Percentiles rank a stretch among this genome's conserved stretches.
Evolutionary conservation across 2,888 invertebrate genomes (phyloP).

Genomic region (Exocentrus adspersus): DNA sequence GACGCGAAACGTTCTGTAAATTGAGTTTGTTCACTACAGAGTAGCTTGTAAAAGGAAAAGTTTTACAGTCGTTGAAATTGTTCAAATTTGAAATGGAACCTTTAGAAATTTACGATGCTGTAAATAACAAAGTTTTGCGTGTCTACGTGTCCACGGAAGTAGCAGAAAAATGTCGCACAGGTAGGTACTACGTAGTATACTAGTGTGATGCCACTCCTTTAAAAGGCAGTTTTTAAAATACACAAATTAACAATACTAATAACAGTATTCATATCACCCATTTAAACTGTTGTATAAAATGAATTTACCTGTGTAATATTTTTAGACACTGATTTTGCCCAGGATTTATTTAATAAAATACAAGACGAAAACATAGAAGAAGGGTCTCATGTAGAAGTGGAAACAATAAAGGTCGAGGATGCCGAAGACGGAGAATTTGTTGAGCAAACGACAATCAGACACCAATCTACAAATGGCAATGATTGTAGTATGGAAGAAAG

Average conservation of each 20-base stretch:
- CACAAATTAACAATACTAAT: no score
- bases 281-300: no score
- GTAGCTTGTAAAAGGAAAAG: conserved; percentile 9
- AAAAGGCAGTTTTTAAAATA: no score
- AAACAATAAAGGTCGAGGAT: conserved; percentile 18
- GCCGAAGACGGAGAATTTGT: neutral
- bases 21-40: conserved; percentile 1
- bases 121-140: conserved; percentile 21
- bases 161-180: conserved; percentile 22
- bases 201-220: no score
- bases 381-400: conserved; percentile 16
- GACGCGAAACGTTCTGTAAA: neutral
- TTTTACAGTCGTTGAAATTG: conserved; percentile 10
- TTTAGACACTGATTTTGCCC: conserved; percentile 19
- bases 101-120: conserved; percentile 21
- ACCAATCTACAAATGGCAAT: neutral
- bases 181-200: neutral
- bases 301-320: no score
- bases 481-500: conserved; percentile 9
- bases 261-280: no score
- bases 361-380: conserved; percentile 19
- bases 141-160: conserved; percentile 16
- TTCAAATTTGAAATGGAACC: conserved; percentile 27
- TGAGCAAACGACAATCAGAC: no score
- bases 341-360: conserved; percentile 23